These are phyloP conservation scores for Gallinago stenura DNA, from an alignment of 2,797 vertebrate genomes.

Conservation along the genomic window DNA sequence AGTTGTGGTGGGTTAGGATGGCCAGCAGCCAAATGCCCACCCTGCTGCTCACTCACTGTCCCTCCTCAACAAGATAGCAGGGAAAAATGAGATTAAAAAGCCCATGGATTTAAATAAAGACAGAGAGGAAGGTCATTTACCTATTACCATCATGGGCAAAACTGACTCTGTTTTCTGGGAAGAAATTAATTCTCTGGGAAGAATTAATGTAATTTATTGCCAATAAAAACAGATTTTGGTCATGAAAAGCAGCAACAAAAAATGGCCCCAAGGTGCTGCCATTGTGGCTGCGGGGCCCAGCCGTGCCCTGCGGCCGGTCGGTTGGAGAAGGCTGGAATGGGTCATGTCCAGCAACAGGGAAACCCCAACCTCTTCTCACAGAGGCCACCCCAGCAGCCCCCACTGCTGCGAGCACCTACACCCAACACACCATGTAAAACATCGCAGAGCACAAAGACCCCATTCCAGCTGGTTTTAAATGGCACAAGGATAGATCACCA, in stretches of 20 bases:
- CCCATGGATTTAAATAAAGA: background rate
- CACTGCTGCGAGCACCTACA: background rate
- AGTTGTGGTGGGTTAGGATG: background rate
- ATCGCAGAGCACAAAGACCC: background rate
- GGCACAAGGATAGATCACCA: background rate
- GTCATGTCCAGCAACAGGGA: accelerated
- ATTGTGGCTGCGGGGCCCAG: background rate
- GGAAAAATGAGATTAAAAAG: background rate
- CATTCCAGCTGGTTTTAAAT: background rate
- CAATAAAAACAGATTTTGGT: background rate
- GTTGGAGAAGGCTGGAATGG: accelerated
- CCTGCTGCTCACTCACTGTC: accelerated
- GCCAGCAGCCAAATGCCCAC: background rate
- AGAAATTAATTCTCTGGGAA: background rate
- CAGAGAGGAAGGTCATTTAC: background rate
- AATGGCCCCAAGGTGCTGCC: background rate
- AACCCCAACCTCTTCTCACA: background rate
- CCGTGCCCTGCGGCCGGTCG: accelerated
- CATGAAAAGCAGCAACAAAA: background rate
- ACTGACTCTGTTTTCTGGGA: background rate
- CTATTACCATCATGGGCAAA: background rate
- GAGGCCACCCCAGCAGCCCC: background rate
- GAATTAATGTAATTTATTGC: background rate
- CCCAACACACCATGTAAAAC: background rate
- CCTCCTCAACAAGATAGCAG: background rate